Percentiles rank a stretch among this genome's conserved stretches.
phyloP scores from a whole-genome alignment of 2,888 invertebrate species.

The Polyommatus iphigenia region DNA sequence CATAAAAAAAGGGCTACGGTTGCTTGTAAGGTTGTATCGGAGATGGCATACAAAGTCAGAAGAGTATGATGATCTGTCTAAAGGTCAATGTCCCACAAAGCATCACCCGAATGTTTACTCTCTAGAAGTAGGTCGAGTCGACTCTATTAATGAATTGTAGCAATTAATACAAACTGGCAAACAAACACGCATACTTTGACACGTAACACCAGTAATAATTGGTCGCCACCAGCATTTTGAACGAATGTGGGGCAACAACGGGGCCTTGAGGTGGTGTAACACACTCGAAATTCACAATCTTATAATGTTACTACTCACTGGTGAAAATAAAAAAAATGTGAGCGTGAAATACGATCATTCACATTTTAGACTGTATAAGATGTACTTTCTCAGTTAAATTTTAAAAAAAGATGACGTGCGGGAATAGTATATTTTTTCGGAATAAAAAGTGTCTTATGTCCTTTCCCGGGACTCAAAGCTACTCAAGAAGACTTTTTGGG shows the following conservation, averaged over 20 bases:
- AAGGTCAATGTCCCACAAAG: neutral
- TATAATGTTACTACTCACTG: neutral
- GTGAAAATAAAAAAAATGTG: neutral
- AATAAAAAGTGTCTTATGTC: too few relatives aligned
- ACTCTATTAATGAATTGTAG: conserved; percentile 1
- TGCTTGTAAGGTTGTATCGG: too few relatives aligned
- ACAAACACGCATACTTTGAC: neutral
- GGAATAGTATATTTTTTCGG: too few relatives aligned
- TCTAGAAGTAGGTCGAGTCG: neutral
- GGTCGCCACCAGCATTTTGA: conserved; percentile 2
- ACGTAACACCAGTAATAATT: conserved; percentile 17
- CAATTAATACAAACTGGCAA: neutral
- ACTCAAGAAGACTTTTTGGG: too few relatives aligned
- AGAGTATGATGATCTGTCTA: neutral
- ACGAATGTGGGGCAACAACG: conserved; percentile 11
- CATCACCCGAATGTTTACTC: conserved; percentile 8
- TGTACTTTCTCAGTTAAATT: too few relatives aligned
- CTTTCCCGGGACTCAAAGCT: too few relatives aligned
- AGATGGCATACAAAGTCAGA: too few relatives aligned
- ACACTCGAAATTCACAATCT: neutral
- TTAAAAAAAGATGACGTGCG: too few relatives aligned
- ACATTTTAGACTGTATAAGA: too few relatives aligned
- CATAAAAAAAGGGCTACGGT: too few relatives aligned
- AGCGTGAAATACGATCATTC: too few relatives aligned
- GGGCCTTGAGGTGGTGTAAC: conserved; percentile 18